A percentile compares a stretch with the other conserved stretches of the same genome.
Conservation (phyloP, 2,888 invertebrate species). For the Argyra leucocephala region DNA sequence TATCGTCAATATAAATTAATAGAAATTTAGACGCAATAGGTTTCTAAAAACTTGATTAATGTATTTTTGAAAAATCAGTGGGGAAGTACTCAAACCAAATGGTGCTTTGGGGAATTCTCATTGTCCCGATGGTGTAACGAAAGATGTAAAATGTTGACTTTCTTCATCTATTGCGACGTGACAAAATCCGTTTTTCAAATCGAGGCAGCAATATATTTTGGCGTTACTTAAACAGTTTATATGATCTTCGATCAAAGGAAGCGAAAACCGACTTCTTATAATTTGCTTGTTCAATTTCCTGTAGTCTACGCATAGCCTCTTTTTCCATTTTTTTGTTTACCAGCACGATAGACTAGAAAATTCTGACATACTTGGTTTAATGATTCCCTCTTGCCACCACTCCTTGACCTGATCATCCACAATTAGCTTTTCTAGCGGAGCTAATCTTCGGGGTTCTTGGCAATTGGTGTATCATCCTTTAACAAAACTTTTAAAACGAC, state of each 20-base stretch:
- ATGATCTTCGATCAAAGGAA: constrained; percentile 18
- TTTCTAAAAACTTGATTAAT: constrained; percentile 16
- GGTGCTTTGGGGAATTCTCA: too few species aligned
- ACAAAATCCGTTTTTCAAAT: too few species aligned
- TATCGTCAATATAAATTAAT: constrained; percentile 23
- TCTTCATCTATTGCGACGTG: constrained; percentile 15
- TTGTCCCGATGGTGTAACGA: too few species aligned
- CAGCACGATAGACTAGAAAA: background rate
- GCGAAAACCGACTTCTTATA: background rate
- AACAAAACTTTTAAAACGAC: background rate
- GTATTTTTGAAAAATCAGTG: constrained; percentile 17
- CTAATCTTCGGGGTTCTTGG: background rate
- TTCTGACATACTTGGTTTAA: background rate
- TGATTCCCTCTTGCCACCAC: background rate
- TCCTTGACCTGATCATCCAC: background rate
- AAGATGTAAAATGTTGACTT: constrained; percentile 16
- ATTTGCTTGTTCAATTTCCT: background rate
- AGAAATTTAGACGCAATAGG: constrained; percentile 19
- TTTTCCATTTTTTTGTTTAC: background rate
- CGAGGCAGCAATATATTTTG: constrained; percentile 16
- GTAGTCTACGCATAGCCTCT: constrained; percentile 1
- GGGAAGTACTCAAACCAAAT: constrained; percentile 18
- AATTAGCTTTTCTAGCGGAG: background rate
- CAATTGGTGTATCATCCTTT: background rate
- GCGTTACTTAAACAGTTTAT: too few species aligned